Percentiles rank a stretch among this genome's conserved stretches.
phyloP scores from a whole-genome alignment of 2,888 invertebrate species.

The Teleiodes luculella region DNA sequence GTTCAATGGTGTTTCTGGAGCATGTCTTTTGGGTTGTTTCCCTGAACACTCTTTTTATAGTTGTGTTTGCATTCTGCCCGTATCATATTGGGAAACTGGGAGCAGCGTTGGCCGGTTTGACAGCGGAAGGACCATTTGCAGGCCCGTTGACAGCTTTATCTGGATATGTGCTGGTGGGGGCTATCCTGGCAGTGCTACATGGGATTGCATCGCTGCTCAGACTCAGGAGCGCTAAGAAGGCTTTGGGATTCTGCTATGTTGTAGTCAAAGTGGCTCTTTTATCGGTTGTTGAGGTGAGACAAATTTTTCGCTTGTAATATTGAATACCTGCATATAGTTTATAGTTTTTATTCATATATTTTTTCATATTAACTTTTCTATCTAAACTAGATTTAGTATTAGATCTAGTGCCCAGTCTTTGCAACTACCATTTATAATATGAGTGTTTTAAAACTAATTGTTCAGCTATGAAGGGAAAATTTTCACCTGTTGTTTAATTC shows the following conservation, averaged over 20 bases:
- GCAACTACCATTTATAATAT: too few relatives aligned
- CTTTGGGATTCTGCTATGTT: constrained; percentile 95
- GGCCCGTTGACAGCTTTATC: constrained; percentile 94
- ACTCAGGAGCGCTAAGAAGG: constrained; percentile 87
- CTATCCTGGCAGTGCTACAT: constrained; percentile 89
- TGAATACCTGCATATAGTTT: background rate
- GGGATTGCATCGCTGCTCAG: constrained; percentile 88
- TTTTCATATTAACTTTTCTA: background rate
- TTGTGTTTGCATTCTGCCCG: constrained; percentile 97
- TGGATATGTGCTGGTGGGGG: constrained; percentile 95
- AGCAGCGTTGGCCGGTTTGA: constrained; percentile 79
- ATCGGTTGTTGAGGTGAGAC: constrained; percentile 93
- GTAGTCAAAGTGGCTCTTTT: constrained; percentile 94
- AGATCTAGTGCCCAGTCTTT: too few relatives aligned
- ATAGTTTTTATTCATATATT: background rate
- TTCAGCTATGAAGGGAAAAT: too few relatives aligned
- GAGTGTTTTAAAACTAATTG: too few relatives aligned
- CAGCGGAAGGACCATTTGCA: constrained; percentile 89
- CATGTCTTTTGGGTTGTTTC: constrained; percentile 99
- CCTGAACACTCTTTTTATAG: constrained; percentile 96
- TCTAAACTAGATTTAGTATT: background rate
- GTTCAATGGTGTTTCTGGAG: constrained; percentile 97
- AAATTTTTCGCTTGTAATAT: constrained; percentile 22
- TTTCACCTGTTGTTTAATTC: too few relatives aligned
- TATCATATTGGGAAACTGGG: constrained; percentile 96